Evolutionary conservation across 1,140 invertebrate genomes (phyloP), one percentile per base, ranked within the genome.

Genomic region (Apis cerana): DNA sequence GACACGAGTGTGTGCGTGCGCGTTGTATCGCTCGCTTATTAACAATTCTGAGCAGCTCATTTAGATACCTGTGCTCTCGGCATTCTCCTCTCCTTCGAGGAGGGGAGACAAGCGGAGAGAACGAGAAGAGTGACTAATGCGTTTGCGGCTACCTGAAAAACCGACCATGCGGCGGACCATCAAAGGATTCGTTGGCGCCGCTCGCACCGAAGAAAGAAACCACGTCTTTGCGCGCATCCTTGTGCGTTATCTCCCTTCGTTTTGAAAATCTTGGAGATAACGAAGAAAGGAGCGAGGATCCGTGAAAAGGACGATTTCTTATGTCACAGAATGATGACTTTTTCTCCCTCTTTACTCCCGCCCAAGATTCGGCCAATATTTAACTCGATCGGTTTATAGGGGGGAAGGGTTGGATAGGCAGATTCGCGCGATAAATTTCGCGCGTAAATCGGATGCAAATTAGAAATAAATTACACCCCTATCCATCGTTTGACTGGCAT

Each of bases 61-160:
- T 94, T 94, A 93, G 90, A 90, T 88, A 84, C 80, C 85, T 85
- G 87, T 69, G 68, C 77, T 80, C 75, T 85, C 50, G 23, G 76
- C 84, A 68, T 52, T 62, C 58, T 17, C 5, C 58, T 76, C 69
- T 62, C 27, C 75, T 61, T 17, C 58, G 68, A 75, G 27, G 27
- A 78, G 77, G 64, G 33, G 68, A 80, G 78, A 82, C 61, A 78
- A 54, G 86, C 82, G 70, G 83, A 64, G 87, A 71, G 86, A 89
- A 88, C 81, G 88, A 89, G 91, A 92, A 90, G 89, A 94, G 93
- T 93, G 93, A 94, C 93, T 94, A 94, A 94, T 94, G 93, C 91
- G 93, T 94, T 93, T 94, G 92, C 91, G 91, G 93, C 94, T 94
- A 94, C 94, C 94, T 94, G 93, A 94, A 94, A 90, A 93, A 93